Conservation (phyloP, 1,140 invertebrate genomes). For the Drosophila pseudoananassae region DNA sequence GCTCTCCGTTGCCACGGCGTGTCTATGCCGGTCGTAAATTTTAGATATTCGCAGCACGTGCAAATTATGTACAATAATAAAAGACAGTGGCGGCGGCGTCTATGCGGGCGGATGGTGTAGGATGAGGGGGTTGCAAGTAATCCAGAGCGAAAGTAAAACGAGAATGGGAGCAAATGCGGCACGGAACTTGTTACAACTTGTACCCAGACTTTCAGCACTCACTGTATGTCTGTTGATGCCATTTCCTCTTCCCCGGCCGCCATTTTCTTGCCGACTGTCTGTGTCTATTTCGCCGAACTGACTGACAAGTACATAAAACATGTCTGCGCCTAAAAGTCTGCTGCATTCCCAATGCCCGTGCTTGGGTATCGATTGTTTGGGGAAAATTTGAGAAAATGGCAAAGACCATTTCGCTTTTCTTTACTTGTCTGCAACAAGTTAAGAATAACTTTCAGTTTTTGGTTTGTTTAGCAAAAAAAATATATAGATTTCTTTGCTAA, state of each 20-base stretch:
- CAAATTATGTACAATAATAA: constrained; percentile 83
- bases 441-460: constrained; percentile 4
- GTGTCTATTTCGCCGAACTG: constrained; percentile 12
- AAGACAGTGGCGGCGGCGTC: constrained; percentile 19
- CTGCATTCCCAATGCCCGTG: constrained; percentile 53
- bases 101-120: constrained; percentile 4
- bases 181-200: constrained; percentile 48
- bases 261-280: neutral
- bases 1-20: constrained; percentile 38
- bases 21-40: constrained; percentile 65
- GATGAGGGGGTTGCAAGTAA: constrained; percentile 12
- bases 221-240: constrained; percentile 10
- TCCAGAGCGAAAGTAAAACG: constrained; percentile 60
- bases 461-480: neutral
- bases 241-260: neutral
- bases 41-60: constrained; percentile 81
- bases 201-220: constrained; percentile 18
- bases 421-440: constrained; percentile 26
- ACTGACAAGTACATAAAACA: constrained; percentile 78
- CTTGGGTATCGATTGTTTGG: constrained; percentile 52
- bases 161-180: constrained; percentile 48
- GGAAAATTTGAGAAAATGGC: neutral
- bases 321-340: constrained; percentile 79
- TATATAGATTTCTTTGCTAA: neutral
- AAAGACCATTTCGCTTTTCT: neutral